Evolutionary conservation across 2,113 vertebrate species (phyloP), one percentile per base, ranked within the genome.

Genomic region (Podiceps cristatus): DNA sequence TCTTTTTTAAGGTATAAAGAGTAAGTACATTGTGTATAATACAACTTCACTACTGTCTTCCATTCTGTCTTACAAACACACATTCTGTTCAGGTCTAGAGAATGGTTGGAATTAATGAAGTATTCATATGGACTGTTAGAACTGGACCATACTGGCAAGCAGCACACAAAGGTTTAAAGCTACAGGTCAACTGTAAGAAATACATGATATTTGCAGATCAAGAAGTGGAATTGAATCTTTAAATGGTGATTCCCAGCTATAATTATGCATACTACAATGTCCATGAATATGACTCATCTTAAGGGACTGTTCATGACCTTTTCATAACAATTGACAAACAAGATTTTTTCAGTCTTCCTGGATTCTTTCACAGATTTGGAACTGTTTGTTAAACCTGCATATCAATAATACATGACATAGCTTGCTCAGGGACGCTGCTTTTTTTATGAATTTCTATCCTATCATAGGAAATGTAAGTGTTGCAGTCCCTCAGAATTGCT

Each of bases 81-180:
- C 33, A 23, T 75, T 29, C 11, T 84, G 7, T 83, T 86, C 24
- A 64, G 14, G 44, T 66, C 28, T 55, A 80, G 52, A 75, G 53
- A 42, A 47, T 42, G 40, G 10, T 52, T 64, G 62, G 42, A 77
- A 66, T 50, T 85, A 58, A 79, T 67, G 67, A 77, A 31, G 24
- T 78, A 58, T 89, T 96, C 19, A 35, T 75, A 33, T 74, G 49
- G 96, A 47, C 52, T 75, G 8, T 45, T 81, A 40, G 53, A 80
- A 74, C 19, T 94, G 90, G 44, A 69, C 63, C 35, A 50, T 63
- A 40, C 53, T 74, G 52, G 83, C 42, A 96, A 97, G 95, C 33
- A 72, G 47, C 37, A 44, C 42, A 27, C 56, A 79, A 52, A 84
- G 52, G 27, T 90, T 96, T 96, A 84, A 90, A 95, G 60, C 73